Evolutionary conservation across 2,113 vertebrate species (phyloP).

Genomic region (Phoxinus phoxinus): DNA sequence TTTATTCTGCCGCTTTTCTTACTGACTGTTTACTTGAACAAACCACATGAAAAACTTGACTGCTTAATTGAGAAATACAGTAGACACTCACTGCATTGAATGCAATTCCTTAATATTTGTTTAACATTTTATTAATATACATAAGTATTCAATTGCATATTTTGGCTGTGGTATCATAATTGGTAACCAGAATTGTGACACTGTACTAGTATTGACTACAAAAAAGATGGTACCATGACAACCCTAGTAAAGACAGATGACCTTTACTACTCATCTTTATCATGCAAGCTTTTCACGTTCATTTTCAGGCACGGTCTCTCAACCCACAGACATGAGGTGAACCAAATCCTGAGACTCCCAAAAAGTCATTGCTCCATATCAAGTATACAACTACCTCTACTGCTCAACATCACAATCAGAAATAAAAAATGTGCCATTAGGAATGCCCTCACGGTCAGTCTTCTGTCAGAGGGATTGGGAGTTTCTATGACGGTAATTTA

Average conservation of each 20-base stretch:
- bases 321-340: background rate
- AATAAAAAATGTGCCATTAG: background rate
- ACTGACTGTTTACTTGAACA: background rate
- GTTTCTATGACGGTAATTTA: slow-evolving; percentile 42
- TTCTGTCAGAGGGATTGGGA: slow-evolving; percentile 7
- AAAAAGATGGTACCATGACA: background rate
- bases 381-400: background rate
- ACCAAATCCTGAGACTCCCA: background rate
- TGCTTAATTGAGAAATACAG: background rate
- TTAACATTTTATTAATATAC: too few relatives aligned
- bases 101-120: background rate
- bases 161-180: background rate
- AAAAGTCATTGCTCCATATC: background rate
- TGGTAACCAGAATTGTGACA: background rate
- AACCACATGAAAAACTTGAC: background rate
- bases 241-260: background rate
- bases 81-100: background rate
- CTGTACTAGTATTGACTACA: background rate
- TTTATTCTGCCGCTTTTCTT: background rate
- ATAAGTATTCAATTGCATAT: background rate
- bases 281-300: background rate
- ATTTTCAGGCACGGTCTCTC: slow-evolving; percentile 4
- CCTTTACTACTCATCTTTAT: background rate
- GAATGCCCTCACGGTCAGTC: slow-evolving; percentile 7
- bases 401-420: background rate